phyloP scores from a whole-genome alignment of 1,140 invertebrate genomes.

The Cotesia glomerata region DNA sequence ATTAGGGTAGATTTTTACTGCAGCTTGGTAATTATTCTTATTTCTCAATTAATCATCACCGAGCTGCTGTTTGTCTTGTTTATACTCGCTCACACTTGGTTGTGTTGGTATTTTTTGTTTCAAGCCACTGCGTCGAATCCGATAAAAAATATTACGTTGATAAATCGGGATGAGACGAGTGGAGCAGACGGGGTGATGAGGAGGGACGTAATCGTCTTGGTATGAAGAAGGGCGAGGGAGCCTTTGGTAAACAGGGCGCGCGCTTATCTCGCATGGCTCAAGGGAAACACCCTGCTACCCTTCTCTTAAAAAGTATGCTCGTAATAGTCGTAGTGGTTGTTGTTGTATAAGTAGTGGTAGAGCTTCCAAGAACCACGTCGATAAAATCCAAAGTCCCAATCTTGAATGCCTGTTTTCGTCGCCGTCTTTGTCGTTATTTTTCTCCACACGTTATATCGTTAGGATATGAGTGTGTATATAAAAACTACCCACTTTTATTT shows the following conservation, averaged over 20 bases:
- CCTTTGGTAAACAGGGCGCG: slow-evolving; percentile 10
- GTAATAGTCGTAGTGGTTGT: background rate
- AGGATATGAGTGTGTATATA: background rate
- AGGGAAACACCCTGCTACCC: slow-evolving; percentile 5
- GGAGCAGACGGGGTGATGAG: too few species aligned
- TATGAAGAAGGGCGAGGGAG: background rate
- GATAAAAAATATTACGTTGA: slow-evolving; percentile 26
- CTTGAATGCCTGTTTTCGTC: background rate
- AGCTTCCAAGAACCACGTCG: slow-evolving; percentile 5
- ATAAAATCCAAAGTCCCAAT: slow-evolving; percentile 20
- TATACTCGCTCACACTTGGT: background rate
- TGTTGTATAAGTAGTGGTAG: background rate
- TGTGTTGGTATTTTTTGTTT: slow-evolving; percentile 14
- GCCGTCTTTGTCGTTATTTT: background rate
- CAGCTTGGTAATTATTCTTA: too few species aligned
- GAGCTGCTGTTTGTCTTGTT: slow-evolving; percentile 13
- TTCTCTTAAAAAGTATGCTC: background rate
- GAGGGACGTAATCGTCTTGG: slow-evolving; percentile 21
- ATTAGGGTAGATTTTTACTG: too few species aligned
- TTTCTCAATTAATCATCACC: background rate
- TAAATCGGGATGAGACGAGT: slow-evolving; percentile 4
- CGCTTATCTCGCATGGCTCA: slow-evolving; percentile 25
- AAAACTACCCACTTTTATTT: background rate
- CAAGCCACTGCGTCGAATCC: slow-evolving; percentile 20
- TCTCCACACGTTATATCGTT: background rate